Conservation (phyloP, 37 sponge, comb jelly and placozoan species). For the Bolinopsis microptera region DNA sequence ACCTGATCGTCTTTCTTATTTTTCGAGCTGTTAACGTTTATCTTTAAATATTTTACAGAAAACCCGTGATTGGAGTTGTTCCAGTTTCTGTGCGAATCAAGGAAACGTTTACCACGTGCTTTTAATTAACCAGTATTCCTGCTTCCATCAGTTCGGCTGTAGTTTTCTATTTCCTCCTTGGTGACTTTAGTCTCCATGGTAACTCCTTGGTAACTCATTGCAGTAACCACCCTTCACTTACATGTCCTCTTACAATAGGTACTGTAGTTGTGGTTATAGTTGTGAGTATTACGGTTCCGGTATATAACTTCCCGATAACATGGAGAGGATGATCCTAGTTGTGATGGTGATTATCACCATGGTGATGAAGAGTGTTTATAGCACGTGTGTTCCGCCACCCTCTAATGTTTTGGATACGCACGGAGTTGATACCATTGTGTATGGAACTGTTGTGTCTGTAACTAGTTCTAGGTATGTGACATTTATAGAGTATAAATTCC, state of each 20-base stretch:
- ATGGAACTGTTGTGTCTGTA: not conserved
- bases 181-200: too few relatives aligned
- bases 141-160: not conserved
- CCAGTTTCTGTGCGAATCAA: not conserved
- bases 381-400: not conserved
- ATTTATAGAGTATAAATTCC: too few relatives aligned
- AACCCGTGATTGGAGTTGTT: not conserved
- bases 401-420: not conserved
- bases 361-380: not conserved
- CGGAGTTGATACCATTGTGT: constrained; percentile 26
- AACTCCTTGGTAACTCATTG: not conserved
- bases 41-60: not conserved
- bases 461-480: too few relatives aligned
- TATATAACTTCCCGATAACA: too few relatives aligned
- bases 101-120: not conserved
- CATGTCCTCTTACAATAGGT: not conserved
- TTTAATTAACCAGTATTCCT: not conserved
- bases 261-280: not conserved
- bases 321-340: not conserved
- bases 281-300: not conserved
- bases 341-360: too few relatives aligned
- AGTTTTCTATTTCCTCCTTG: not conserved
- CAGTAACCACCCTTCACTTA: not conserved
- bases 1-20: too few relatives aligned
- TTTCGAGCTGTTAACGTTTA: too few relatives aligned